Evolutionary conservation across 1,140 invertebrate genomes (phyloP), one percentile per base, ranked within the genome.

Genomic region (Whitmania pigra): DNA sequence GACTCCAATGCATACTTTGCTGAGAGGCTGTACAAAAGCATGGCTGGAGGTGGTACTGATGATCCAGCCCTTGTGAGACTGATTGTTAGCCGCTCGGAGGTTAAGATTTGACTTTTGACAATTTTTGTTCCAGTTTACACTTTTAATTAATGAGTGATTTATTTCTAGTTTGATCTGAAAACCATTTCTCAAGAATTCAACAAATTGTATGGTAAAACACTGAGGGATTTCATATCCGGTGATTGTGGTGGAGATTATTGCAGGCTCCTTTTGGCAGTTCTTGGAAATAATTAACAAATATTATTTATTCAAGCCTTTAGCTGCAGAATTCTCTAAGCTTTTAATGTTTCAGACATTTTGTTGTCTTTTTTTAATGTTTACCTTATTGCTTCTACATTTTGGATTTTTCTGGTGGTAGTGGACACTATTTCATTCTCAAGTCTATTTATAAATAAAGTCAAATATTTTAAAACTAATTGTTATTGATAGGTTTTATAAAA

Each of bases 1-100:
- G 93, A 92, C 78, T 90, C 91, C 80, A 88, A 92, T 66, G 88
- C 88, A 43, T 96, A 92, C 83, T 96, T 95, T 83, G 93, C 93
- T 60, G 89, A 93, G 79, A 87, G 90, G 76, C 85, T 96, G 22
- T 87, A 94, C 78, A 87, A 92, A 53, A 88, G 89, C 72, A 93
- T 97, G 91, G 88, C 89, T 71, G 81, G 83, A 29, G 75, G 90
- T 75, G 91, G 92, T 55, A 94, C 92, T 49, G 90, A 91, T 77
- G 92, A 94, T 81, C 88, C 89, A 77, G 89, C 89, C 68, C 82
- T 95, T 49, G 93, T 94, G 76, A 88, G 92, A 77, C 89, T 94
- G 72, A 84, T 94, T 73, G 90, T 94, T 25, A 89, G 89, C 75
- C 88, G 92, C 77, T 91, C 88, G 73, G 93, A 95, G 77, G 79